These are phyloP conservation scores for Okapia johnstoni DNA, from an alignment of 2,113 vertebrate species.

Conservation along the genomic window DNA sequence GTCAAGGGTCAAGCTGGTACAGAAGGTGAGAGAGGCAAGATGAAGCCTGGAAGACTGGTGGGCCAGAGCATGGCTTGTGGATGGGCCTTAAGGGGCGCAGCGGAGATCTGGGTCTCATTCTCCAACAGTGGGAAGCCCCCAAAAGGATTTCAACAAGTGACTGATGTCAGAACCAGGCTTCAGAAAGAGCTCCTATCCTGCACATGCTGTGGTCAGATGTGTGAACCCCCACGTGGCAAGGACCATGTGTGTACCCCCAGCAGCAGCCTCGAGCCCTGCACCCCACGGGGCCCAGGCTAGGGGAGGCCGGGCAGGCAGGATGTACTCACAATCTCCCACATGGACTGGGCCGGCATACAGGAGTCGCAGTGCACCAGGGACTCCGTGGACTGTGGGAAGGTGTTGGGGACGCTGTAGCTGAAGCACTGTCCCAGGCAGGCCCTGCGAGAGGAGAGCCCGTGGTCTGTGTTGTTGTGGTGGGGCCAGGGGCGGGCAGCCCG, in stretches of 20 bases:
- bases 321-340: conserved; percentile 98
- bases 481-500: background rate
- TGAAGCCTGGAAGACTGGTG: background rate
- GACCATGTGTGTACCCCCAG: background rate
- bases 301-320: background rate
- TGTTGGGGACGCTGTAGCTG: conserved; percentile 99
- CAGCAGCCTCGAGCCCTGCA: background rate
- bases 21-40: background rate
- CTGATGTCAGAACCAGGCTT: background rate
- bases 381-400: conserved; percentile 98
- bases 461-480: rapidly evolving
- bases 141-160: background rate
- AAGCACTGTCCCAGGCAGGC: conserved; percentile 98
- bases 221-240: background rate
- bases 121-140: background rate
- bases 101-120: background rate
- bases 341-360: conserved; percentile 96
- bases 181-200: background rate
- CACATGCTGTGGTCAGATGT: background rate
- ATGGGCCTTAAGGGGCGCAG: rapidly evolving
- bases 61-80: background rate
- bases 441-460: conserved; percentile 76
- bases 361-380: conserved; percentile 99
- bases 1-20: background rate
- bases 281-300: rapidly evolving